Evolutionary conservation across 2,113 vertebrate species (phyloP).

Genomic region (Oxyruncus cristatus): DNA sequence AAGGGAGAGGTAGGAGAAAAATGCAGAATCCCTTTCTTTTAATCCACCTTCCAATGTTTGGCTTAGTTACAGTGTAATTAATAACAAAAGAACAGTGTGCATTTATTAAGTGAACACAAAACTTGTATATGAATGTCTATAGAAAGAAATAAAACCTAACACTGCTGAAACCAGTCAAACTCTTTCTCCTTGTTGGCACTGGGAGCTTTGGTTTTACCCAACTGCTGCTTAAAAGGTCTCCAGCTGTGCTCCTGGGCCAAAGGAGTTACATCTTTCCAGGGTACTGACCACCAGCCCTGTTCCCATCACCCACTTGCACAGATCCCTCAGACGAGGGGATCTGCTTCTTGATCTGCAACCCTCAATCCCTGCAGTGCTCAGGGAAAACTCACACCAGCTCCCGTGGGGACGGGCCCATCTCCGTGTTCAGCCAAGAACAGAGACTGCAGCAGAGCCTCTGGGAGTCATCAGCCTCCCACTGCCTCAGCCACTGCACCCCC

Average conservation of each 20-base stretch:
- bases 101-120: background rate
- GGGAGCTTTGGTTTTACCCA: background rate
- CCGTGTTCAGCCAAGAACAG: background rate
- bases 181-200: background rate
- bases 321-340: background rate
- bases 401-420: background rate
- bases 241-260: background rate
- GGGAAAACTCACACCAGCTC: background rate
- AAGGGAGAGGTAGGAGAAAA: background rate
- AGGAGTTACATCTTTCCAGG: background rate
- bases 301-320: background rate
- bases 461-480: background rate
- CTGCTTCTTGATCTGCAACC: background rate
- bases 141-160: background rate
- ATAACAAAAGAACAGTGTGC: background rate
- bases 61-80: background rate
- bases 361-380: background rate
- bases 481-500: background rate
- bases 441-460: background rate
- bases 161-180: background rate
- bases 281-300: background rate
- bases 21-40: background rate
- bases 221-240: background rate
- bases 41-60: background rate
- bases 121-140: background rate